phyloP scores from a whole-genome alignment of 1,140 invertebrate genomes.

The Calosoma granatense region DNA sequence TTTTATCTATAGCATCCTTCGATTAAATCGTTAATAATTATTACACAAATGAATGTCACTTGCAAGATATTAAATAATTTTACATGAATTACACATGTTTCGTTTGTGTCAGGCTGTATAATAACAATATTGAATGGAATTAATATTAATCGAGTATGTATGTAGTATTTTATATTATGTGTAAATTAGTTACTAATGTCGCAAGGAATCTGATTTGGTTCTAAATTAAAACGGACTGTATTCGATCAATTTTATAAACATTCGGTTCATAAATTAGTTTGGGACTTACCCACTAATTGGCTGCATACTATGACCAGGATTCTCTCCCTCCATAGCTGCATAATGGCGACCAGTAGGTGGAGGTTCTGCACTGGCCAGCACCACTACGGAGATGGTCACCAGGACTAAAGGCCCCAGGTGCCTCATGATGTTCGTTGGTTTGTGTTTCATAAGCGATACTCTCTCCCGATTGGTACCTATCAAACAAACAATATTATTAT shows the following conservation, averaged over 20 bases:
- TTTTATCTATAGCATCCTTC: too few species aligned
- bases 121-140: neutral
- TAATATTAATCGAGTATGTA: neutral
- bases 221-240: neutral
- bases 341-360: neutral
- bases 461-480: neutral
- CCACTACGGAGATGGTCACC: neutral
- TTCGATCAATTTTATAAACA: neutral
- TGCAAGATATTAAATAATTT: too few species aligned
- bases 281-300: neutral
- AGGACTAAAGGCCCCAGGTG: neutral
- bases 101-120: neutral
- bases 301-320: neutral
- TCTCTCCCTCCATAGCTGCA: neutral
- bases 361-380: neutral
- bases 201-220: neutral
- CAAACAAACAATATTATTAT: neutral
- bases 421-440: neutral
- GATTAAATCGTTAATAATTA: too few species aligned
- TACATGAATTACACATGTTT: too few species aligned
- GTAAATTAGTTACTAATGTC: neutral
- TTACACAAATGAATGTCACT: too few species aligned
- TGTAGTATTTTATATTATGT: neutral
- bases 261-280: neutral
- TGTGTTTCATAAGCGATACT: neutral